A percentile compares a stretch with the other conserved stretches of the same genome.
phyloP scores from a whole-genome alignment of 2,113 vertebrate genomes.

The Brachypteracias leptosomus region DNA sequence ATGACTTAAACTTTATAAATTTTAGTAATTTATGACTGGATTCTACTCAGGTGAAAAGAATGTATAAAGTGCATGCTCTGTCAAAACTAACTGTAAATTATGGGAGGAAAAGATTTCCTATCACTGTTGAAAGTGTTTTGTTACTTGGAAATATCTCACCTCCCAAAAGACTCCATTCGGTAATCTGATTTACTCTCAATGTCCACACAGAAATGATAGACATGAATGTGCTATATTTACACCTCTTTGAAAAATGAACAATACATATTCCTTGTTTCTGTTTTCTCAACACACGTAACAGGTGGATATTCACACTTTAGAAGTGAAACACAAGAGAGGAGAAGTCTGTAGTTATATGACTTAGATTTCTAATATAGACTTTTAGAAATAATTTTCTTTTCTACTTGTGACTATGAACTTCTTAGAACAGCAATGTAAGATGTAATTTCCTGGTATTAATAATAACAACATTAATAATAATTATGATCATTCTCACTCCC shows the following conservation, averaged over 20 bases:
- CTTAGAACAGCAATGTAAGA: neutral
- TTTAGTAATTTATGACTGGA: neutral
- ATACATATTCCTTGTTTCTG: neutral
- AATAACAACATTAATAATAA: neutral
- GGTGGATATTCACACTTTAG: neutral
- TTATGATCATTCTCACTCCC: neutral
- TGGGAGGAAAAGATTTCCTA: fast-evolving
- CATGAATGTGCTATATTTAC: neutral
- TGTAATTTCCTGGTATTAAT: neutral
- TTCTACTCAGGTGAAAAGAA: neutral
- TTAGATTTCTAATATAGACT: neutral
- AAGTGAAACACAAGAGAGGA: neutral
- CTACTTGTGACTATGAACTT: neutral
- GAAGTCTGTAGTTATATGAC: fast-evolving
- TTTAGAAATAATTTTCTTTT: neutral
- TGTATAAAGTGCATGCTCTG: neutral
- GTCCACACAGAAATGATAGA: neutral
- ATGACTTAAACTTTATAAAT: neutral
- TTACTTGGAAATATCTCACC: neutral
- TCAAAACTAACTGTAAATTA: neutral
- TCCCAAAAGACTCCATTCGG: neutral
- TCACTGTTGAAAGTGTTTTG: fast-evolving
- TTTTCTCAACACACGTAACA: fast-evolving
- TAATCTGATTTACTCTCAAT: neutral
- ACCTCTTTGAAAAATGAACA: neutral